Evolutionary conservation across 1,140 invertebrate genomes (phyloP).

Genomic region (Drosophila bipectinata): DNA sequence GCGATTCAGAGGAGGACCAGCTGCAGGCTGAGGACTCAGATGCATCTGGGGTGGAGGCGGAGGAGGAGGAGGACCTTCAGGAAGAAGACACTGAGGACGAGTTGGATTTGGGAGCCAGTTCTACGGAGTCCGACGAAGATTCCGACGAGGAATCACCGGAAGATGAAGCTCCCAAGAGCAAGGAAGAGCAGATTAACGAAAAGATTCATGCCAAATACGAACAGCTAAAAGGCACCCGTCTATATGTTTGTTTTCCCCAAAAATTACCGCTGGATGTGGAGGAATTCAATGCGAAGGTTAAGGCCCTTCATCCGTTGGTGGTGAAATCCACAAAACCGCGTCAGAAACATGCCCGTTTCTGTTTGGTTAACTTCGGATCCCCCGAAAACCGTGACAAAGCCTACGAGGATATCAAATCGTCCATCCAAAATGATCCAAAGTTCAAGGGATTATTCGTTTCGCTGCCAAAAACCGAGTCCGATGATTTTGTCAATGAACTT

Average conservation of each 20-base stretch:
- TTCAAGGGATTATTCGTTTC: constrained; percentile 59
- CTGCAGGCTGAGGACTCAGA: constrained; percentile 17
- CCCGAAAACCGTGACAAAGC: constrained; percentile 63
- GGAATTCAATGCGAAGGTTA: constrained; percentile 60
- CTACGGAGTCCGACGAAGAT: constrained; percentile 69
- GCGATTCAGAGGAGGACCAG: constrained; percentile 33
- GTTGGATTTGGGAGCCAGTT: constrained; percentile 61
- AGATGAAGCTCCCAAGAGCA: background rate
- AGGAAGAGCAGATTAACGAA: constrained; percentile 57
- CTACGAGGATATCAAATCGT: constrained; percentile 41
- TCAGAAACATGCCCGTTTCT: constrained; percentile 77
- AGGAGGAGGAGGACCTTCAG: constrained; percentile 8
- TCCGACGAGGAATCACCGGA: constrained; percentile 40
- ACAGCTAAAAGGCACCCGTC: constrained; percentile 64
- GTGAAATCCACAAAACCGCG: constrained; percentile 63
- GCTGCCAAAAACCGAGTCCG: constrained; percentile 71
- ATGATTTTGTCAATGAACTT: constrained; percentile 70
- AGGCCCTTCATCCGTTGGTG: constrained; percentile 61
- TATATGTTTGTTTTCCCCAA: constrained; percentile 71
- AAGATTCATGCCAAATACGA: constrained; percentile 67
- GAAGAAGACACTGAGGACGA: constrained; percentile 27
- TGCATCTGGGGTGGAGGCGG: constrained; percentile 10
- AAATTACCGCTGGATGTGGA: constrained; percentile 63
- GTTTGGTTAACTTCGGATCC: constrained; percentile 66
- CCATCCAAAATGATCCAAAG: constrained; percentile 35